Evolutionary conservation across 2,797 vertebrate species (phyloP).

Genomic region (Tarsius wallacei): DNA sequence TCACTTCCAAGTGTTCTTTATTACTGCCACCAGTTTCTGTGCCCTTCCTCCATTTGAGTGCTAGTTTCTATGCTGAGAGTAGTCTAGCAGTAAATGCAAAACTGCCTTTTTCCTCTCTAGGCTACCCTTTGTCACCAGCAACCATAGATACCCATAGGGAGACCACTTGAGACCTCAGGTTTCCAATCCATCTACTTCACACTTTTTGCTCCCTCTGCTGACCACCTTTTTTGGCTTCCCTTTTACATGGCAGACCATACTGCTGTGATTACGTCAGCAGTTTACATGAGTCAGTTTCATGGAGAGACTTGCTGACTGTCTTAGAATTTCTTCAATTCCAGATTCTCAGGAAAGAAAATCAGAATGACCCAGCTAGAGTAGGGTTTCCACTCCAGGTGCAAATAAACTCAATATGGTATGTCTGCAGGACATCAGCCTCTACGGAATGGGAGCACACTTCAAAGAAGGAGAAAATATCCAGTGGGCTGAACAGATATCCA

Average conservation of each 20-base stretch:
- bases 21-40: accelerated
- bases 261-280: neutral
- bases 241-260: neutral
- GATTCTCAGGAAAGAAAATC: neutral
- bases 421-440: neutral
- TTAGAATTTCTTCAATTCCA: neutral
- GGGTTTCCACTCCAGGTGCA: neutral
- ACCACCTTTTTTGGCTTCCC: neutral
- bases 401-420: neutral
- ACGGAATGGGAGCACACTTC: neutral
- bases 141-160: accelerated
- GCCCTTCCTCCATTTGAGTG: accelerated
- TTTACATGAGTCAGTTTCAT: neutral
- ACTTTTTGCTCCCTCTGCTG: neutral
- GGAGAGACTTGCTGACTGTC: neutral
- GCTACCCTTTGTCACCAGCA: neutral
- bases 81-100: neutral
- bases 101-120: neutral
- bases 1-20: neutral
- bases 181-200: neutral
- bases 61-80: accelerated
- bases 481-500: neutral
- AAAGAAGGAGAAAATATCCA: neutral
- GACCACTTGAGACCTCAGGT: neutral
- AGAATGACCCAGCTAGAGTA: neutral